Conservation (phyloP, 2,113 vertebrate genomes). For the Anarhynchus alexandrinus region DNA sequence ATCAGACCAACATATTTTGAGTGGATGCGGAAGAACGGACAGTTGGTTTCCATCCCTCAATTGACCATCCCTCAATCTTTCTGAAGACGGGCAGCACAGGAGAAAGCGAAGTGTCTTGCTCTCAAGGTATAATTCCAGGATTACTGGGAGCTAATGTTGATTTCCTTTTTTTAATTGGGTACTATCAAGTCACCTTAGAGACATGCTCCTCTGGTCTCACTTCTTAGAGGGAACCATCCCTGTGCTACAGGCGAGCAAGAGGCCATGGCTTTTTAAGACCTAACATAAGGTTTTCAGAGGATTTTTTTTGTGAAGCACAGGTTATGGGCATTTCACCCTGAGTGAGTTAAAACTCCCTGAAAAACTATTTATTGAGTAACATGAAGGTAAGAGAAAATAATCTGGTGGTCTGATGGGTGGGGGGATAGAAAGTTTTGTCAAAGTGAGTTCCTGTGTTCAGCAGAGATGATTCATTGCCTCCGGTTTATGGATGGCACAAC, state of each 20-base stretch:
- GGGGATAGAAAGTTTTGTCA: background rate
- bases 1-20: background rate
- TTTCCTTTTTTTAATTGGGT: background rate
- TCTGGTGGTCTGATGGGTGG: background rate
- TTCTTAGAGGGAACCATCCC: background rate
- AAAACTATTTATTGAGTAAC: background rate
- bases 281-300: background rate
- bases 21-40: background rate
- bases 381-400: background rate
- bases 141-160: background rate
- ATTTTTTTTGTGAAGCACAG: background rate
- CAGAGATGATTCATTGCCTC: background rate
- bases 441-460: background rate
- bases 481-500: background rate
- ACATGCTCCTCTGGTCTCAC: background rate
- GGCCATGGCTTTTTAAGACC: background rate
- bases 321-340: background rate
- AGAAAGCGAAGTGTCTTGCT: background rate
- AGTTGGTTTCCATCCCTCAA: background rate
- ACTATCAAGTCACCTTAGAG: background rate
- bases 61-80: background rate
- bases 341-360: background rate
- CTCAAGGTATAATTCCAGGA: background rate
- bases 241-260: background rate
- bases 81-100: background rate